Conservation (phyloP, 2,888 invertebrate genomes). For the Mimachlamys varia region DNA sequence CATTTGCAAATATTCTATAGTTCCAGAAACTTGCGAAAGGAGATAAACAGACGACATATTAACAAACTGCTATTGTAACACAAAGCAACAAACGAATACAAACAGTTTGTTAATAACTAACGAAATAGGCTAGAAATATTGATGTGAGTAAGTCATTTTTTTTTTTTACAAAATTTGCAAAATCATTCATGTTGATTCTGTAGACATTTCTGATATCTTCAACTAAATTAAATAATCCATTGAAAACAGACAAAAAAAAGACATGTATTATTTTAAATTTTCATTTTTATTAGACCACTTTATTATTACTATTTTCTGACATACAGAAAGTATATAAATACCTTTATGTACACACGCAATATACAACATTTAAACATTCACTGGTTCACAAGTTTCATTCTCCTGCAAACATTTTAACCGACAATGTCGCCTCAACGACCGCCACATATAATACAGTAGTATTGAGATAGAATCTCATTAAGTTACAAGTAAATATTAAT, state of each 20-base stretch:
- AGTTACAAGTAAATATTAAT: not conserved
- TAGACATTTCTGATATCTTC: too few relatives aligned
- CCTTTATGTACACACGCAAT: conserved; percentile 19
- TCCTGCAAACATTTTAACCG: not conserved
- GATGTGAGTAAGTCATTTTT: too few relatives aligned
- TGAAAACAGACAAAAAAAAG: not conserved
- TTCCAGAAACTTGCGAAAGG: too few relatives aligned
- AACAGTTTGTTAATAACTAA: too few relatives aligned
- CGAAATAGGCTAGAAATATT: too few relatives aligned
- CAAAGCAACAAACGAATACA: too few relatives aligned
- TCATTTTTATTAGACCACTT: conserved; percentile 10
- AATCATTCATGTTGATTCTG: too few relatives aligned
- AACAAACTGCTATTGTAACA: too few relatives aligned
- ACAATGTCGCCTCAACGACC: not conserved
- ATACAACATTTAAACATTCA: conserved; percentile 8
- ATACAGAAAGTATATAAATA: conserved; percentile 2
- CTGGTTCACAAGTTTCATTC: not conserved
- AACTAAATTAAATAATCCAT: too few relatives aligned
- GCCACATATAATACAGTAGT: not conserved
- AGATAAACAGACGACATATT: too few relatives aligned
- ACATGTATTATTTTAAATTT: not conserved
- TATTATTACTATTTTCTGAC: not conserved
- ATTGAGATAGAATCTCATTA: not conserved
- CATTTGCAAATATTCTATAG: too few relatives aligned
- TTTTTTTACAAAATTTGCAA: too few relatives aligned